Evolutionary conservation across 2,113 vertebrate genomes (phyloP), one percentile per base, ranked within the genome.

Genomic region (Scophthalmus maximus): DNA sequence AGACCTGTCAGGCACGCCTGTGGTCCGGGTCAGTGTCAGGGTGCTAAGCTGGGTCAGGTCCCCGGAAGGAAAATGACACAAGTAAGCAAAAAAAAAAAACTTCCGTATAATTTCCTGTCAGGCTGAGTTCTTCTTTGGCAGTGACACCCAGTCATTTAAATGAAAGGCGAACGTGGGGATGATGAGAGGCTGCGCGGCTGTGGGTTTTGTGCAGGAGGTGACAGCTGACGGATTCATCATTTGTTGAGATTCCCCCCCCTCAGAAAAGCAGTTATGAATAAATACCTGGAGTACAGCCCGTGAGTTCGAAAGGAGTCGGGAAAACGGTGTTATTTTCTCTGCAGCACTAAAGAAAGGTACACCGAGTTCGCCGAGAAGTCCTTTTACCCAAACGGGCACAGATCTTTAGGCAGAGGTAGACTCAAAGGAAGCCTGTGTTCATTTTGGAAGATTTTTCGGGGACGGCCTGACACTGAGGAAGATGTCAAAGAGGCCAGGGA

Each of bases 141-240:
- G 6, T 47, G 57, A 87, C 73, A 79, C 46, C 3, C 1, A 50
- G 62, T 72, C 27, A 76, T 82, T 81, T 71, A 64, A 75, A 86
- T 75, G 75, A 59, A 81, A 73, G 82, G 51, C 36, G 36, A 72
- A 62, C 8, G n/a, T n/a, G 25, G n/a, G 29, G 60, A 79, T 70
- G 66, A 61, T 60, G 68, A 78, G 46, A 74, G 49, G 60, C 51
- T 61, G 76, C 55, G 9, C n/a, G 52, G 77, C 55, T 67, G 50
- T 29, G 36, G 57, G 36, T 76, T 82, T 76, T 65, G 63, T 58
- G 65, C 64, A 60, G 60, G 76, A 70, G 77, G 26, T 74, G 87
- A 90, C 82, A 69, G 76, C 75, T 86, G 77, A 86, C 12, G 14
- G 73, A 40, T 70, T 82, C 75, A 76, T 86, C 70, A 79, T 86